Base-by-base conservation (phyloP, 2,888 invertebrate genomes). In the Sacculina carcini region DNA sequence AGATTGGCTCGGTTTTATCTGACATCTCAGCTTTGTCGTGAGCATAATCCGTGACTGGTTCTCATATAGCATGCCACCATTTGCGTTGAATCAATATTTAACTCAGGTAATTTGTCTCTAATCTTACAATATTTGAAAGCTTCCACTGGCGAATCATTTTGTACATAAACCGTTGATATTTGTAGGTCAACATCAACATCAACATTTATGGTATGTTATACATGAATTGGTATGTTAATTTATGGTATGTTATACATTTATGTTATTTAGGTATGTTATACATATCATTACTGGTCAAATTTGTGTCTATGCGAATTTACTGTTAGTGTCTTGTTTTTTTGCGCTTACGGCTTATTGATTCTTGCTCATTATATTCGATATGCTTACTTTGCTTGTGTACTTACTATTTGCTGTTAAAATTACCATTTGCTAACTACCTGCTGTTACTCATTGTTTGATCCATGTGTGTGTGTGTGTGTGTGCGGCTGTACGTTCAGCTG, bases 251-350 rank as follows among this genome's bases (percentile, higher is more conserved):
- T 40, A 40, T 40, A 40, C 21, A 40, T 40, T 19, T 40, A 40
- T 40, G 21, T 40, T 19, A 21, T 46, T 23, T 46, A 9, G 24
- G 29, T 46, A 46, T 21, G 29, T 46, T 36, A 47, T 47, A 47
- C 31, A 47, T 47, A 46, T 46, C 24, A 16, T 29, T 47, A 3
- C n/a, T 47, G n/a, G n/a, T n/a, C 31, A 24, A n/a, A 24, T 47
- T 29, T 47, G 31, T 47, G 31, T 47, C 28, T 47, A 47, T 47
- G 31, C 31, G n/a, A 29, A 47, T n/a, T n/a, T n/a, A n/a, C n/a
- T n/a, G n/a, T n/a, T n/a, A n/a, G n/a, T n/a, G n/a, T n/a, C n/a
- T n/a, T n/a, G n/a, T n/a, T n/a, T n/a, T n/a, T n/a, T n/a, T n/a
- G n/a, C n/a, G n/a, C n/a, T n/a, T n/a, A n/a, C n/a, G n/a, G n/a